Base-by-base conservation (phyloP, 2,797 vertebrate species). In the Gadopsis marmoratus region DNA sequence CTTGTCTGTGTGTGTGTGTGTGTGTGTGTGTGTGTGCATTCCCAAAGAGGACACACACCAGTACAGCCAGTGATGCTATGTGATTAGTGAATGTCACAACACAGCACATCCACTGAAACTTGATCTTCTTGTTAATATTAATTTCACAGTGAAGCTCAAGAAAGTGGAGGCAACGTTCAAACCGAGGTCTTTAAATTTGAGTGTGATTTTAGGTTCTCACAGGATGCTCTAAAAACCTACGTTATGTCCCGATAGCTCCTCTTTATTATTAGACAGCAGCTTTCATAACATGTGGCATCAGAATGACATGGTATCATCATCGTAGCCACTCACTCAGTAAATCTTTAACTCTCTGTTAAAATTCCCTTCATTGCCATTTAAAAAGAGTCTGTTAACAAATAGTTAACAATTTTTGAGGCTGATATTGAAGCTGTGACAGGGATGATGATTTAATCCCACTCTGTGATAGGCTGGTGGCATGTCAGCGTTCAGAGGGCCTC, bases 21-120 rank as follows among this genome's bases (percentile, higher is more conserved):
- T 56, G 45, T 78, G 55, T 65, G 45, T 45, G 50, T 29, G 45
- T 66, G 51, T 47, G 3, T 76, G 61, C 63, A 80, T 77, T 84
- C 79, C 62, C 69, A 63, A 75, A 86, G 55, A 63, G 7, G 55
- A 70, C 50, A 60, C 70, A 74, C 50, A 67, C 45, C 71, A 64
- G 47, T 66, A 58, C 58, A 39, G 23, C 31, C 33, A 79, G 60
- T 70, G 66, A 61, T 74, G 73, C 59, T 31, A 71, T 83, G 82
- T 39, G 55, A 60, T 10, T 14, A 53, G 4, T 54, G 41, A 69
- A 76, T 58, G 39, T 70, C 75, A 83, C 29, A n/a, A n/a, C 48
- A 69, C 66, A 74, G 3, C 51, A 68, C 47, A 26, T 41, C 23
- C 11, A 26, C 31, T 63, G 11, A 19, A 55, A 53, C 37, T 11